Base-by-base conservation (phyloP, 2,888 invertebrate species). In the Acanthococcus lagerstroemiae region DNA sequence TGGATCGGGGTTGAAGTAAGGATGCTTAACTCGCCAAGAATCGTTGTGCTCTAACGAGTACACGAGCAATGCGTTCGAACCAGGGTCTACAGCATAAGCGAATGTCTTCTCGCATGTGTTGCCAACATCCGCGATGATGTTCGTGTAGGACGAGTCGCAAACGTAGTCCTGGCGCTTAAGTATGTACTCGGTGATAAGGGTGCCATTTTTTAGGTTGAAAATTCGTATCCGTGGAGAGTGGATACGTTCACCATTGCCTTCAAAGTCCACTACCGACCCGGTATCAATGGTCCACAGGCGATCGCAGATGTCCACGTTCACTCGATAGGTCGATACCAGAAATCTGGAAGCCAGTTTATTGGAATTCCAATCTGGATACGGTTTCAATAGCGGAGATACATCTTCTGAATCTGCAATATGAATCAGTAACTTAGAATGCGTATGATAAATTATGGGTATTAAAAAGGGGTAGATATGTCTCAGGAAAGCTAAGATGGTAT, bases 261-360 rank as follows among this genome's bases (percentile, higher is more conserved):
- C 30, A 55, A 67, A 61, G 46, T 67, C 61, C 3, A n/a, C 90
- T 72, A 86, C 84, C 48, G 89, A 90, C 65, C 90, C 90, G 17
- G 87, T 87, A 73, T 90, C 90, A 63, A 90, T 75, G 0, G 88
- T 88, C 90, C 90, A 90, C 0, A 90, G 80, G 57, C 90, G 81
- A 70, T 88, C 85, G 73, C 90, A 90, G 70, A 81, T 80, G 71
- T 90, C 90, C 0, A 83, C 88, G 72, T 87, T 85, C 69, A 89
- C 84, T 72, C 74, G 69, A 76, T 90, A 90, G 4, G 85, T 88
- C 0, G 88, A 90, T 63, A 83, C 86, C 9, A 90, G 80, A 17
- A 87, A 88, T 66, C 85, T 83, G 72, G 89, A 89, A 75, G 87
- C 85, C 27, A 68, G n/a, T 70, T 83, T 83, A 72, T 90, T 90